Conservation (phyloP, 2,888 invertebrate genomes). For the Macaria liturata region DNA sequence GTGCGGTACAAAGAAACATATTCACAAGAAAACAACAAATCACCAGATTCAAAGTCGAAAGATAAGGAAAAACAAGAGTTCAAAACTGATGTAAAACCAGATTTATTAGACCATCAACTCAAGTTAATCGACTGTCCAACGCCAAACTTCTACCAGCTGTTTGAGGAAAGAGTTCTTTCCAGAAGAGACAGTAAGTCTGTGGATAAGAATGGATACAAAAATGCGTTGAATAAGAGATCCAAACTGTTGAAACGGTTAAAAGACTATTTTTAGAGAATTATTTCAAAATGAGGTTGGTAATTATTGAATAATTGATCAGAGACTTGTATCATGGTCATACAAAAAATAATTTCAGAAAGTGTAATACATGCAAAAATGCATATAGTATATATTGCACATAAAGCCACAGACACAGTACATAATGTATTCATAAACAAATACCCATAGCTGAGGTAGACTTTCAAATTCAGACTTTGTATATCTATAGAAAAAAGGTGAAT, state of each 20-base stretch:
- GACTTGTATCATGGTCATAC: too few relatives aligned
- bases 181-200: constrained; percentile 47
- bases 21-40: constrained; percentile 22
- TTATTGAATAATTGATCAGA: too few relatives aligned
- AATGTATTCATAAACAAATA: too few relatives aligned
- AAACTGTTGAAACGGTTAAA: constrained; percentile 67
- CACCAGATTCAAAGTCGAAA: constrained; percentile 19
- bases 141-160: constrained; percentile 71
- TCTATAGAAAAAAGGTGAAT: too few relatives aligned
- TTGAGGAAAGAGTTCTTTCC: constrained; percentile 57
- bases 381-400: too few relatives aligned
- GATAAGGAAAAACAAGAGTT: not conserved
- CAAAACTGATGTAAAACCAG: not conserved
- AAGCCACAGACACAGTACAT: too few relatives aligned
- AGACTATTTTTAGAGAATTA: constrained; percentile 40
- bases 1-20: constrained; percentile 39
- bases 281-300: too few relatives aligned
- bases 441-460: too few relatives aligned
- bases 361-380: too few relatives aligned
- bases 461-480: too few relatives aligned
- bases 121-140: constrained; percentile 66
- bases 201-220: constrained; percentile 64
- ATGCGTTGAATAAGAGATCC: constrained; percentile 71
- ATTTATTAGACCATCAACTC: constrained; percentile 9
- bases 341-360: too few relatives aligned